Evolutionary conservation across 2,797 vertebrate species (phyloP).

Genomic region (Sebastes itinus): DNA sequence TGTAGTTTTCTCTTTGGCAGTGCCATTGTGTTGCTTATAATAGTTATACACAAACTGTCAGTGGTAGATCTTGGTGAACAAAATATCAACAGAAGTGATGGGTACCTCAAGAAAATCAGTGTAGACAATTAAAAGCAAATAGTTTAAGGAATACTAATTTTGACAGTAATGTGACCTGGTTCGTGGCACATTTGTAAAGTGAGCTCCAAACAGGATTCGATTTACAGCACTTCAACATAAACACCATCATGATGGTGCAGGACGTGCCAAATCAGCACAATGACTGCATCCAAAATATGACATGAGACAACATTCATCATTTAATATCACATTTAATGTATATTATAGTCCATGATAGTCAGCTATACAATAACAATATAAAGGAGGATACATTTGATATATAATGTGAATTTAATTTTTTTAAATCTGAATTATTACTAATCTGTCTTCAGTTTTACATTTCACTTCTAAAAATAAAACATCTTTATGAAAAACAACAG

Average conservation of each 20-base stretch:
- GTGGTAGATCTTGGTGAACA: neutral
- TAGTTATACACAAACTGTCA: neutral
- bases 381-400: slow-evolving; percentile 3
- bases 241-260: neutral
- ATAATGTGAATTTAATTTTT: neutral
- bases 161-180: neutral
- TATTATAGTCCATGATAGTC: neutral
- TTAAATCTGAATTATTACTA: too few species aligned
- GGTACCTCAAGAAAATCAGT: neutral
- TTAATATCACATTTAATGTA: slow-evolving; percentile 33
- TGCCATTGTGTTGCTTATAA: too few species aligned
- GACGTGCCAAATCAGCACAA: neutral
- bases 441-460: slow-evolving; percentile 10
- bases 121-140: neutral
- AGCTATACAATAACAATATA: slow-evolving; percentile 37
- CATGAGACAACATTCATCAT: neutral
- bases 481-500: slow-evolving; percentile 33
- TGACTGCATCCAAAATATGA: neutral
- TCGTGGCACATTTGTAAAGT: neutral
- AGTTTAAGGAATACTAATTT: neutral
- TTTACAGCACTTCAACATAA: neutral
- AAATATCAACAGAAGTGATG: neutral
- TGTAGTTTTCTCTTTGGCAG: too few species aligned
- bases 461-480: slow-evolving; percentile 44
- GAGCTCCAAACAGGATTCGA: neutral